Base-by-base conservation (phyloP, 2,888 invertebrate genomes). In the Drosophila bunnanda region DNA sequence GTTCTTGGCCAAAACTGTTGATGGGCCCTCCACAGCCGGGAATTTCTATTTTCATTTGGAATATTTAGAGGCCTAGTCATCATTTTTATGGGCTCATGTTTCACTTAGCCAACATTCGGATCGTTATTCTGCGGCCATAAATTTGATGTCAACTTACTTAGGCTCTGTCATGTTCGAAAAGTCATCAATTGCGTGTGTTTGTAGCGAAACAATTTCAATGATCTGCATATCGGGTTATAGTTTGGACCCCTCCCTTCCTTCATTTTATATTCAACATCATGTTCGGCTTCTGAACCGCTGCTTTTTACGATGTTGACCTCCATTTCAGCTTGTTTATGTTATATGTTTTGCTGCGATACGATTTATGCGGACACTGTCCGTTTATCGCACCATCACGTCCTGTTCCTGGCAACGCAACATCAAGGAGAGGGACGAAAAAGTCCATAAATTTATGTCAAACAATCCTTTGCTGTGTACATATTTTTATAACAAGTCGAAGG, bases 381-480 rank as follows among this genome's bases (percentile, higher is more conserved):
- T 78, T 88, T 83, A 84, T 82, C 82, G 85, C 78, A 74, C 77
- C 69, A 79, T 82, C 88, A 85, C 72, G 74, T 76, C 67, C 59
- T 68, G 59, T 62, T 77, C 53, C 62, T 50, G 41, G 60, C 54
- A 46, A 9, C 15, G 20, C 52, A 43, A 44, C 38, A 48, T 48
- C n/a, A 25, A 62, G 54, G 38, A 52, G 56, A 7, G 17, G 30
- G 34, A 32, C 32, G 57, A 50, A 60, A 52, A 54, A 66, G 50
- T 72, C 75, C 75, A 83, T 88, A 83, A 83, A 83, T 88, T 85
- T 57, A 78, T 82, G 80, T 82, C 88, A 80, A 82, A 88, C 75
- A 85, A 75, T 76, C 75, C 68, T 82, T 76, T 71, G 69, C 66
- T 67, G 60, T 67, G 25, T 58, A 43, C 56, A 44, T 48, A 70